Evolutionary conservation across 2,113 vertebrate genomes (phyloP), one percentile per base, ranked within the genome.

Genomic region (Lophius piscatorius): DNA sequence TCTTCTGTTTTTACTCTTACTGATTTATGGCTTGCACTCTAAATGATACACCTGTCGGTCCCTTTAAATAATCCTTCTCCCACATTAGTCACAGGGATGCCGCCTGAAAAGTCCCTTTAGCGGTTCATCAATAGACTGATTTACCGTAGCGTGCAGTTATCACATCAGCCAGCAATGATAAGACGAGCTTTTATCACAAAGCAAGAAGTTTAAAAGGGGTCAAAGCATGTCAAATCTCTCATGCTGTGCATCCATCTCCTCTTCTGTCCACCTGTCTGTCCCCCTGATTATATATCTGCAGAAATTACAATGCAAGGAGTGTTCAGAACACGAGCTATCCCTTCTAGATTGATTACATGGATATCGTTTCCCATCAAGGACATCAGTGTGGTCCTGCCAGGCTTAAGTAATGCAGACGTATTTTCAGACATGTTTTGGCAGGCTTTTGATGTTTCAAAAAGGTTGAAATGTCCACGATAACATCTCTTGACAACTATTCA

Each of bases 341-440:
- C 39, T 63, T 57, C 44, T 35, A 47, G 49, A 78, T 74, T 79
- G 82, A 87, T 86, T 86, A 78, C 76, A 82, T 64, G 74, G 81
- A 71, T 71, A 79, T 78, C 64, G 68, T 62, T 76, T 74, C 66
- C 70, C 74, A 80, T 85, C 83, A 82, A 83, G 82, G 84, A 78
- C 67, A 66, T 76, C 50, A 40, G 65, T 38, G 29, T 33, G 51
- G 24, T 70, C 57, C 73, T 74, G 59, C 23, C 62, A 59, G 56
- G 60, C 57, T 36, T 65, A 50, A 82, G 80, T 61, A 63, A 83
- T 81, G 77, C 81, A 67, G 63, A 49, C 11, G 56, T n/a, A n/a
- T n/a, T n/a, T n/a, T n/a, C n/a, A n/a, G n/a, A 78, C 63, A 67
- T 85, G 76, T 83, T 86, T 62, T 57, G 69, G 55, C 70, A 64